These are phyloP conservation scores for Rhorus exstirpatorius DNA, from an alignment of 2,888 invertebrate species.

Conservation along the genomic window DNA sequence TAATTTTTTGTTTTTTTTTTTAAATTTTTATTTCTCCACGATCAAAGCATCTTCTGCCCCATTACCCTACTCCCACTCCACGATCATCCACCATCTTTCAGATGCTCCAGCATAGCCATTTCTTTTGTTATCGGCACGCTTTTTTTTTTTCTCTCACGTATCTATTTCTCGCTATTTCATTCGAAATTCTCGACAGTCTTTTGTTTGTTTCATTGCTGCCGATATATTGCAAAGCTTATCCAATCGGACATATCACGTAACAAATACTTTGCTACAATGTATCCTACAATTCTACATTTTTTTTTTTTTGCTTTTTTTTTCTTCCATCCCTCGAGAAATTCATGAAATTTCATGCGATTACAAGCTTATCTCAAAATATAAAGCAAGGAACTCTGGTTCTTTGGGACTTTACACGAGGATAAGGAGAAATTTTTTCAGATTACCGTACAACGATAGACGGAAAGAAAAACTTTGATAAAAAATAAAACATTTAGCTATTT, in stretches of 20 bases:
- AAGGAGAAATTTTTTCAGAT: too few species aligned
- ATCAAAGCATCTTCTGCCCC: conserved; percentile 4
- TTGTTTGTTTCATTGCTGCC: background rate
- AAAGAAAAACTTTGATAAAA: too few species aligned
- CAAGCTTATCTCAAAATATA: too few species aligned
- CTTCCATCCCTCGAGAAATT: background rate
- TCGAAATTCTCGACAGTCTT: background rate
- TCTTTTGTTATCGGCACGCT: conserved; percentile 53
- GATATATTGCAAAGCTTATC: background rate
- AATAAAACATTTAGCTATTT: too few species aligned
- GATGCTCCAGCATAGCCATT: conserved; percentile 32
- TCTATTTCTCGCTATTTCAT: conserved; percentile 1
- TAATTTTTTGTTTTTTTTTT: conserved; percentile 16
- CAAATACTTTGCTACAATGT: conserved; percentile 22
- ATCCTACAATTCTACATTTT: background rate
- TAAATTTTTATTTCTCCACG: background rate
- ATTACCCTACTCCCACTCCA: conserved; percentile 30
- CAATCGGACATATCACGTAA: too few species aligned
- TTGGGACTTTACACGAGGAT: too few species aligned
- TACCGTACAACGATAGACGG: too few species aligned
- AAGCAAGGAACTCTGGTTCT: too few species aligned
- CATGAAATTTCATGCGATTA: background rate
- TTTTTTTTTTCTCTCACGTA: background rate
- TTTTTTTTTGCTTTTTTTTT: background rate
- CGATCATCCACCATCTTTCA: conserved; percentile 46